Percentiles rank a stretch among this genome's conserved stretches.
phyloP scores from a whole-genome alignment of 2,113 vertebrate genomes.

The Typhlomys cinereus region DNA sequence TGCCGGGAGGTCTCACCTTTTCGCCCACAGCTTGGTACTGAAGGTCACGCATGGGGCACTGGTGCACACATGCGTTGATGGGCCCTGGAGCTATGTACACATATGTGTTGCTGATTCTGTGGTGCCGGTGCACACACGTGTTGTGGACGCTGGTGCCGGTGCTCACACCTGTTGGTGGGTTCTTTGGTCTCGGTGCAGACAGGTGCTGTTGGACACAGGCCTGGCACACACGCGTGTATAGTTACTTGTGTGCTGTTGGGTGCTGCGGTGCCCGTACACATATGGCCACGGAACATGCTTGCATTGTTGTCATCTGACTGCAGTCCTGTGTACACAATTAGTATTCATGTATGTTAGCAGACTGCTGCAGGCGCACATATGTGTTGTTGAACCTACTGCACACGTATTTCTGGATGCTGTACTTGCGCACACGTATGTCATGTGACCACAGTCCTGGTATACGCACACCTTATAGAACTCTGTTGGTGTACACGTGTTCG shows the following conservation, averaged over 20 bases:
- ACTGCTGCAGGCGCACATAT: neutral
- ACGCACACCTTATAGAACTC: no score
- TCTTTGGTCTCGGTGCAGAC: no score
- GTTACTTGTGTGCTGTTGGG: no score
- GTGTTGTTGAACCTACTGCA: no score
- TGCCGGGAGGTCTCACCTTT: neutral
- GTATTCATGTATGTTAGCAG: no score
- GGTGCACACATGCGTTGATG: neutral
- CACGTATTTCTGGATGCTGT: neutral
- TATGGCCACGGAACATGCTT: no score
- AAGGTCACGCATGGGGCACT: no score
- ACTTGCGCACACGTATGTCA: neutral
- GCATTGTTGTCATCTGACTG: no score
- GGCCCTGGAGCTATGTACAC: neutral
- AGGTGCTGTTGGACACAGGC: neutral
- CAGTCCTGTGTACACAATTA: no score
- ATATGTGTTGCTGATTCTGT: neutral
- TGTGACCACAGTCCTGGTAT: neutral
- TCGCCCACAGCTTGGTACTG: neutral
- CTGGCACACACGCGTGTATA: no score
- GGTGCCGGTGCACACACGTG: neutral
- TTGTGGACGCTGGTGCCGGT: no score
- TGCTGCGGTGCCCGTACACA: no score
- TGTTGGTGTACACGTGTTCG: neutral
- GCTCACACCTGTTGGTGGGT: neutral